Conservation (phyloP, 2,888 invertebrate genomes). For the Yponomeuta malinellus region DNA sequence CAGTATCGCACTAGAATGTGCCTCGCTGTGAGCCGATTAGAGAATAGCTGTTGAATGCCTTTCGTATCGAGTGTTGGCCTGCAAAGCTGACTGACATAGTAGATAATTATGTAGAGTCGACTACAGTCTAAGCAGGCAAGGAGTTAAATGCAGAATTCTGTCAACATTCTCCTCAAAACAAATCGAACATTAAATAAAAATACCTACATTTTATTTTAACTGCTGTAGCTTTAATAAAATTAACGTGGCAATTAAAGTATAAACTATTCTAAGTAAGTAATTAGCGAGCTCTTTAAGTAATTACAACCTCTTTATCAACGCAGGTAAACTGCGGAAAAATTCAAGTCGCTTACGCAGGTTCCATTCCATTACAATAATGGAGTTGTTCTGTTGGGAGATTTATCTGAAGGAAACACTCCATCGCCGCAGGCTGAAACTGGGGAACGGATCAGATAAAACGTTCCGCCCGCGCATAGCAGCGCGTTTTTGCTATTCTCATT, state of each 20-base stretch:
- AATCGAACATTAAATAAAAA: no score
- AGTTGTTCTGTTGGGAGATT: not conserved
- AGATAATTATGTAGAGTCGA: not conserved
- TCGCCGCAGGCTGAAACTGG: not conserved
- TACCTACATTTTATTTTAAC: not conserved
- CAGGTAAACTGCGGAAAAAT: not conserved
- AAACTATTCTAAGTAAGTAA: not conserved
- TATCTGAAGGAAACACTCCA: not conserved
- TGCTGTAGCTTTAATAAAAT: not conserved
- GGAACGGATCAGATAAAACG: not conserved
- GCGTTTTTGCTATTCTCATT: conserved; percentile 55
- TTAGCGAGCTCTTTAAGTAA: not conserved
- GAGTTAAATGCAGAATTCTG: no score
- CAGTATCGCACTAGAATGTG: conserved; percentile 13
- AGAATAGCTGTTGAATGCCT: conserved; percentile 1
- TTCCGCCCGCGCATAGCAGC: conserved; percentile 18
- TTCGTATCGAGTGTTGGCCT: not conserved
- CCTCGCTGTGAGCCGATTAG: not conserved
- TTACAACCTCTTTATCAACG: not conserved
- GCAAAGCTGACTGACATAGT: not conserved
- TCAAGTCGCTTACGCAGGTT: not conserved
- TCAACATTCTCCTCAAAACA: no score
- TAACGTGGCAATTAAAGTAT: not conserved
- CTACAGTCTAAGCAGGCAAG: not conserved
- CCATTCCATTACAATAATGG: not conserved